Evolutionary conservation across 2,113 vertebrate species (phyloP), one percentile per base, ranked within the genome.

Genomic region (Geococcyx californianus): DNA sequence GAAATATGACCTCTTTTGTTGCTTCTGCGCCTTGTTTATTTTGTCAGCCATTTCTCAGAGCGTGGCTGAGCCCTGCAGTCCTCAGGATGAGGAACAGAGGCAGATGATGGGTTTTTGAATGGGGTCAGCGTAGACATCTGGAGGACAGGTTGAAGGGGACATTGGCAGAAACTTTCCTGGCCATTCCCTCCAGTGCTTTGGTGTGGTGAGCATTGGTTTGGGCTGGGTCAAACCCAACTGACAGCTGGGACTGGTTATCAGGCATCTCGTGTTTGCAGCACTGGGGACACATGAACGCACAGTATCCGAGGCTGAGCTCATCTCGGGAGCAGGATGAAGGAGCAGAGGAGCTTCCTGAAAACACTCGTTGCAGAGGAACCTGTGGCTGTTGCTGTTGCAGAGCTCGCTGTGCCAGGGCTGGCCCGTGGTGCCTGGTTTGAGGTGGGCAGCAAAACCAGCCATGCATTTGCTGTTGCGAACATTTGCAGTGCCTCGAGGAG

Each of bases 1-100:
- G 96, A 97, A 97, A 97, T 88, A 76, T 26, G 95, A 97, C 84
- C 96, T 95, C 95, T 73, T 90, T 91, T 96, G 95, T 96, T 94
- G 92, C 96, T 76, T 88, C 92, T 77, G 79, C 0, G 51, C 80
- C 79, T 88, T 93, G 94, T 96, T 97, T 95, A 68, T 76, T 83
- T 91, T 68, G 85, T 24, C 62, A 44, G 90, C 36, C 85, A 4
- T 88, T 93, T 45, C 85, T 90, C 87, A 54, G 87, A 80, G 87
- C 45, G 0, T 11, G 5, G 82, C 13, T 73, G 67, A 91, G 82
- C 11, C 40, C 87, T 6, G 38, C 8, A 1, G 66, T 51, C 52
- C 60, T 63, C 25, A 1, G 84, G 69, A 33, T 8, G 38, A 67
- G 88, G 58, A 84, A 8, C 34, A 86, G 85, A 49, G 68, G 63